phyloP scores from a whole-genome alignment of 2,888 invertebrate genomes.

The Andrena camellia region DNA sequence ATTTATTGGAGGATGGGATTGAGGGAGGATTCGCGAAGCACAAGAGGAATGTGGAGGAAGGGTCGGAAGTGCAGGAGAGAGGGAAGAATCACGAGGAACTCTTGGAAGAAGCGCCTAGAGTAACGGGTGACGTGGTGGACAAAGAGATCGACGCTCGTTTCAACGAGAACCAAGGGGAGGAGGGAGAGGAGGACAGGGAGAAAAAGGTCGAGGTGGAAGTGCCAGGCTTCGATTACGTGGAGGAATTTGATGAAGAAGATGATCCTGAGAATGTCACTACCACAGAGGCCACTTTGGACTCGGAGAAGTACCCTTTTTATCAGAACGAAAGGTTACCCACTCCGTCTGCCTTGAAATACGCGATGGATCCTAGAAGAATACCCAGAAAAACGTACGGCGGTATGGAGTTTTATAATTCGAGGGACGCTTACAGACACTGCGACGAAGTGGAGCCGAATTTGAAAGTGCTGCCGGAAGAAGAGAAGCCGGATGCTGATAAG shows the following conservation, averaged over 20 bases:
- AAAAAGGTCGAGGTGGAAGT: conserved; percentile 75
- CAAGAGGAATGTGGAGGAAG: not conserved
- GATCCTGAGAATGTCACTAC: not conserved
- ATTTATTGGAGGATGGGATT: not conserved
- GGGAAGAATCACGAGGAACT: conserved; percentile 58
- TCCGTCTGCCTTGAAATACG: conserved; percentile 89
- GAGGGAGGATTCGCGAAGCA: not conserved
- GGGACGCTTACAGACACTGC: conserved; percentile 83
- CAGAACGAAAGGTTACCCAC: conserved; percentile 84
- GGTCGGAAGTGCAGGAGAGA: not conserved
- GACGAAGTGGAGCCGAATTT: conserved; percentile 81
- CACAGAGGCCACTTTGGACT: conserved; percentile 63
- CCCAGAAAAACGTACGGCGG: conserved; percentile 89
- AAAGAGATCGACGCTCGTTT: conserved; percentile 76
- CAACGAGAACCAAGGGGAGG: conserved; percentile 78
- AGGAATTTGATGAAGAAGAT: conserved; percentile 55
- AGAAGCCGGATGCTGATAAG: conserved; percentile 75
- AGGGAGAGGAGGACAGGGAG: conserved; percentile 75
- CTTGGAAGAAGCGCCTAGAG: conserved; percentile 72
- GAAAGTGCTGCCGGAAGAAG: conserved; percentile 79
- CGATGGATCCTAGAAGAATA: conserved; percentile 88
- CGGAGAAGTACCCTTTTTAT: conserved; percentile 90
- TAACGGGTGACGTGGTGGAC: conserved; percentile 73
- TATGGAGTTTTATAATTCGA: conserved; percentile 90
- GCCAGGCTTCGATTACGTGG: conserved; percentile 72